Base-by-base conservation (phyloP, 2,113 vertebrate species). In the Amphiprion percula region DNA sequence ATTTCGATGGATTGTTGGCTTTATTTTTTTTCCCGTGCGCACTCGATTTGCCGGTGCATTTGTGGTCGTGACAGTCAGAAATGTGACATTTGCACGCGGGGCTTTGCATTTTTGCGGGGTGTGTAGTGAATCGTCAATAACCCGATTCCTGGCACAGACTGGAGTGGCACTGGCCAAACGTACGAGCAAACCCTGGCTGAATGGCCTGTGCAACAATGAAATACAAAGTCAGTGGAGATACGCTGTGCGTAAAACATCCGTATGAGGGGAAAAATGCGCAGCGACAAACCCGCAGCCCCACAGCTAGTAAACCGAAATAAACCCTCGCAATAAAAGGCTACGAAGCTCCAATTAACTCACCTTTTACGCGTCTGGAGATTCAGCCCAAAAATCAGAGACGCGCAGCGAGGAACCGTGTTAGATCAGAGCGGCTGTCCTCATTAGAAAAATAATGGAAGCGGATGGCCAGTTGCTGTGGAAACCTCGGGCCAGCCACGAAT, bases 351-450 rank as follows among this genome's bases (percentile, higher is more conserved):
- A 68, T 76, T 4, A 41, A 91, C 92, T 91, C 75, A 94, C 93
- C 93, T 91, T 91, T 75, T 61, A 85, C 73, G 85, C 80, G 92
- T 90, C 91, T 91, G 50, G 84, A 90, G 84, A 82, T 86, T 80
- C 83, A 86, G 74, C 85, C 86, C 80, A 50, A 62, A 88, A 85
- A 90, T 74, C 85, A 73, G 84, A 88, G 89, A 92, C 84, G 92
- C 82, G 82, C 85, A 78, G 86, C 52, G 71, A 74, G 74, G 76
- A 87, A 59, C 60, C 65, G 76, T 46, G 80, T 83, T 87, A 93
- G 85, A 86, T 85, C 87, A 87, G 47, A 37, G n/a, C 24, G 74
- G 62, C 68, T 84, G 90, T 91, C 86, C 86, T 90, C 92, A 93
- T 94, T 85, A 81, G 84, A 80, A 59, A 53, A 65, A 77, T 62